Conservation (phyloP, 2,797 vertebrate species). For the Hippoglossus hippoglossus region DNA sequence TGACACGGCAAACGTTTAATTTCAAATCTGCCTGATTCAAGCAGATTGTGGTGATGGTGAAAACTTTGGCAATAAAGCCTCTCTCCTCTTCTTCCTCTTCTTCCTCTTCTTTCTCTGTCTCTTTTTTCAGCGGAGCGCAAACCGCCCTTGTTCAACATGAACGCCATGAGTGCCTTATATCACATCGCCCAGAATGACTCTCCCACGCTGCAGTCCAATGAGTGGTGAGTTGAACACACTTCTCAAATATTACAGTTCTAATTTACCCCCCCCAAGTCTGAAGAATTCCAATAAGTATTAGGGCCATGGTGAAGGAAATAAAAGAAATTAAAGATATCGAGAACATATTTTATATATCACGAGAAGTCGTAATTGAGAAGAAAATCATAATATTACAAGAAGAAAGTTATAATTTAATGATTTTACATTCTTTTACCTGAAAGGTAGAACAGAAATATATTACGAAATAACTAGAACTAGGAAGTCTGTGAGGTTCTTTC, state of each 20-base stretch:
- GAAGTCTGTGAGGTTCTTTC: too few relatives aligned
- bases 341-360: too few relatives aligned
- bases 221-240: slow-evolving; percentile 90
- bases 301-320: too few relatives aligned
- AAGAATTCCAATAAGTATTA: too few relatives aligned
- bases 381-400: too few relatives aligned
- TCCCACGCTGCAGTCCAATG: slow-evolving; percentile 94
- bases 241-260: background rate
- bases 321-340: too few relatives aligned
- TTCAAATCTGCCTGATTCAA: background rate
- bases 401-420: too few relatives aligned
- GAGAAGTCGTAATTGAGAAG: too few relatives aligned
- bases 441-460: too few relatives aligned
- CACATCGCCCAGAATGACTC: slow-evolving; percentile 99
- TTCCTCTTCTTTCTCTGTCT: background rate
- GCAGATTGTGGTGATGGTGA: background rate
- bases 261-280: too few relatives aligned
- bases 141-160: slow-evolving; percentile 99
- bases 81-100: background rate
- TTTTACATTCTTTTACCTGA: too few relatives aligned
- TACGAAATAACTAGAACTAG: too few relatives aligned
- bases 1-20: background rate
- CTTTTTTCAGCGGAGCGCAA: slow-evolving; percentile 94
- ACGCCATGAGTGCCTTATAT: slow-evolving; percentile 99
- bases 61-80: slow-evolving; percentile 8